Evolutionary conservation across 1,140 invertebrate species (phyloP).

Genomic region (Cotesia chilonis): DNA sequence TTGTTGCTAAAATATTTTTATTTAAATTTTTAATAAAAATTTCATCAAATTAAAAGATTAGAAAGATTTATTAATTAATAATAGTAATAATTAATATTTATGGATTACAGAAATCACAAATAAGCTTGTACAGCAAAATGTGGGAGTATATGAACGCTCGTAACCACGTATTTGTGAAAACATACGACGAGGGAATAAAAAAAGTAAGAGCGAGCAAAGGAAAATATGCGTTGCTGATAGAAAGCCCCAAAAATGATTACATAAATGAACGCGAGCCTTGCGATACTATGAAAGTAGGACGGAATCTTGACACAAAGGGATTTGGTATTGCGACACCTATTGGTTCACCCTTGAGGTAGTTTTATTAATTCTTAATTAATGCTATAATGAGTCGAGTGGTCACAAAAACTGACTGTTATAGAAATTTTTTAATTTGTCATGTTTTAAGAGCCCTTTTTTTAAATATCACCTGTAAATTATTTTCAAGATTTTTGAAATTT

Average conservation of each 20-base stretch:
- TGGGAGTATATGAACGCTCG: constrained; percentile 93
- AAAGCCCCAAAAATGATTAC: constrained; percentile 95
- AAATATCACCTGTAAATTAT: too few relatives aligned
- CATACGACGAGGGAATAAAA: constrained; percentile 86
- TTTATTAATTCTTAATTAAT: constrained; percentile 2
- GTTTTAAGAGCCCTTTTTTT: too few relatives aligned
- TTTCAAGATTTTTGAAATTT: too few relatives aligned
- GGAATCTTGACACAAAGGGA: constrained; percentile 91
- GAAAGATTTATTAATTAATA: not conserved
- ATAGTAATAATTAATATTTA: constrained; percentile 10
- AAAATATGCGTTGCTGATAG: constrained; percentile 94
- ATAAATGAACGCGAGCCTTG: constrained; percentile 92
- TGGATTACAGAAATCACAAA: constrained; percentile 81
- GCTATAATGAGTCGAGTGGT: too few relatives aligned
- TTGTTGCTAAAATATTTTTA: too few relatives aligned
- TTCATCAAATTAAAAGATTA: too few relatives aligned
- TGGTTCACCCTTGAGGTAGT: constrained; percentile 87
- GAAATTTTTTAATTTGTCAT: too few relatives aligned
- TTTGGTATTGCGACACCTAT: constrained; percentile 93
- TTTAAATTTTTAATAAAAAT: too few relatives aligned
- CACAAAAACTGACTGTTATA: too few relatives aligned
- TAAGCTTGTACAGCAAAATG: constrained; percentile 91
- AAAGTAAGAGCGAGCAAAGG: constrained; percentile 84
- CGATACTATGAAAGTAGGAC: constrained; percentile 94
- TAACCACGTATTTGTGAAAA: constrained; percentile 82